A percentile compares a stretch with the other conserved stretches of the same genome.
phyloP scores from a whole-genome alignment of 2,113 vertebrate species.

The rat (Rattus norvegicus) region DNA sequence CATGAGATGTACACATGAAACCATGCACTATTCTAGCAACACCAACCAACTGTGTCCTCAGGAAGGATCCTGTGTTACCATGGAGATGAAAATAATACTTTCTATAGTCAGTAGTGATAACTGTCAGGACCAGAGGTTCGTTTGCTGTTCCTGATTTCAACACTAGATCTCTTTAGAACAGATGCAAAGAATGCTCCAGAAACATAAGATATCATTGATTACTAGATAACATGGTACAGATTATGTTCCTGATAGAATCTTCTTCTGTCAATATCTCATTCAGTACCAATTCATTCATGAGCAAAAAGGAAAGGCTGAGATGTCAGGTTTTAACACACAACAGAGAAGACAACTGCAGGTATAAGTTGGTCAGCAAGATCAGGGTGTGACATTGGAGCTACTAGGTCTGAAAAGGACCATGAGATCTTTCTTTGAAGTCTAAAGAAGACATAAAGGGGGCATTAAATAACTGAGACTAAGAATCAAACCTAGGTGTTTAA shows the following conservation, averaged over 20 bases:
- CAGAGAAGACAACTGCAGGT: not conserved
- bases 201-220: not conserved
- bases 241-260: conserved; percentile 41
- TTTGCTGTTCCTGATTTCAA: not conserved
- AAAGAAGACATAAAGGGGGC: not conserved
- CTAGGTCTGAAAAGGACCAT: not conserved
- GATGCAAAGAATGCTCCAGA: not conserved
- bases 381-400: not conserved
- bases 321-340: not conserved
- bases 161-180: not conserved
- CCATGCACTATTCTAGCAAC: not conserved
- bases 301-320: conserved; percentile 32
- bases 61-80: not conserved
- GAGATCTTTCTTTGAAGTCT: conserved; percentile 7
- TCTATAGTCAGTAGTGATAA: not conserved
- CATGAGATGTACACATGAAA: not conserved
- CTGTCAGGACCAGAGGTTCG: not conserved
- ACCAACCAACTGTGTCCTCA: not conserved
- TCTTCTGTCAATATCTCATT: conserved; percentile 54
- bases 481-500: not conserved
- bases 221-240: not conserved
- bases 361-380: not conserved
- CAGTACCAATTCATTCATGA: conserved; percentile 35
- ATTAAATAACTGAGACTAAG: not conserved
- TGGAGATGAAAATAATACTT: not conserved